phyloP scores from a whole-genome alignment of 2,797 vertebrate genomes.

The Varecia variegata region DNA sequence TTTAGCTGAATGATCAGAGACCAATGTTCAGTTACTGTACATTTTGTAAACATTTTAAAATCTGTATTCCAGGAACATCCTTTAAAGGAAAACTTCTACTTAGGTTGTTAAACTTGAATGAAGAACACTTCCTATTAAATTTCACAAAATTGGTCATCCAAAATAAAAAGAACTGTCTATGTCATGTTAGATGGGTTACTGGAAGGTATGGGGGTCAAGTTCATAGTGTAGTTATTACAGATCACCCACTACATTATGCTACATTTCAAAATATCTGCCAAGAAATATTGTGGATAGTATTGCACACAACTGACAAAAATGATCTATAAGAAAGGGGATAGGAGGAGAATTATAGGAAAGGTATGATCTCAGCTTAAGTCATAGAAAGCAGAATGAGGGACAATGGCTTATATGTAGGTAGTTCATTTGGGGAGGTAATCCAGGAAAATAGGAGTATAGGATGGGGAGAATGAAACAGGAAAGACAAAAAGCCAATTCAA shows the following conservation, averaged over 20 bases:
- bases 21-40: not conserved
- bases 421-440: not conserved
- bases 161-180: constrained; percentile 51
- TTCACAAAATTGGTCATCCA: constrained; percentile 13
- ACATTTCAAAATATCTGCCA: constrained; percentile 32
- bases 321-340: not conserved
- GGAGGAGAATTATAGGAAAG: not conserved
- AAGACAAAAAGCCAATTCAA: not conserved
- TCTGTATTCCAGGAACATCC: not conserved
- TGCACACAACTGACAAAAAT: not conserved
- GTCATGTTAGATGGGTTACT: constrained; percentile 1
- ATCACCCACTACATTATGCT: not conserved
- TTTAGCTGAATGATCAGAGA: constrained; percentile 54
- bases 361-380: not conserved
- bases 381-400: not conserved
- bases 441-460: not conserved
- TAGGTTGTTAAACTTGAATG: not conserved
- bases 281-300: not conserved
- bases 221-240: not conserved
- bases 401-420: not conserved
- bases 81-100: constrained; percentile 44
- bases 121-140: constrained; percentile 5
- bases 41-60: constrained; percentile 48
- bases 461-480: not conserved
- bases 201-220: not conserved